Conservation (phyloP, 2,113 vertebrate species). For the Mustelus asterias region DNA sequence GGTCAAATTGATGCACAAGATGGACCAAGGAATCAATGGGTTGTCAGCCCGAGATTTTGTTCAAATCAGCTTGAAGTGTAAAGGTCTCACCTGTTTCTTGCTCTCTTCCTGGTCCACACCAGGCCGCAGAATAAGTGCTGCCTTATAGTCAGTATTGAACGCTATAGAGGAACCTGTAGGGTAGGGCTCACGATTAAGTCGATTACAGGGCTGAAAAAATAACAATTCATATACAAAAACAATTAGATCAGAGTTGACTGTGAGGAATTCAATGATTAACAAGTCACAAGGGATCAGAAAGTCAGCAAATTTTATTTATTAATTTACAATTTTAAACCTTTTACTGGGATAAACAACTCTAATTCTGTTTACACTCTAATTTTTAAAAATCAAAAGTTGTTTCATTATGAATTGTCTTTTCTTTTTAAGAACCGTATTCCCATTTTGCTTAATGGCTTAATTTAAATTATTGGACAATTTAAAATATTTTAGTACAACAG, state of each 20-base stretch:
- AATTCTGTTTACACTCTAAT: neutral
- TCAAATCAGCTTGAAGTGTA: neutral
- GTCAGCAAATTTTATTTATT: neutral
- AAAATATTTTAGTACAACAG: neutral
- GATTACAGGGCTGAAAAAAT: constrained; percentile 52
- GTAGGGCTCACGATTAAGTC: constrained; percentile 21
- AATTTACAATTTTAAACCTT: neutral
- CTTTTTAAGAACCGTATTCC: neutral
- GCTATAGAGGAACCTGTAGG: constrained; percentile 32
- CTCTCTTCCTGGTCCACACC: constrained; percentile 63
- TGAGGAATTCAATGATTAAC: neutral
- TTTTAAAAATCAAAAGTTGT: neutral
- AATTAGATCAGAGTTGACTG: neutral
- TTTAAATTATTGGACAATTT: neutral
- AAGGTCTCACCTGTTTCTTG: constrained; percentile 66
- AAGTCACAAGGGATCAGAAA: neutral
- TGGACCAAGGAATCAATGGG: neutral
- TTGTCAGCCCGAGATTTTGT: neutral
- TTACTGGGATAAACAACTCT: neutral
- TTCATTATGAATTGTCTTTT: neutral
- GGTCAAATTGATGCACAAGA: neutral
- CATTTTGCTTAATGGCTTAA: neutral
- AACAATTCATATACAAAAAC: neutral
- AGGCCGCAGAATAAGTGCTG: constrained; percentile 54
- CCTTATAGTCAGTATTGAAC: constrained; percentile 41